phyloP scores from a whole-genome alignment of 2,888 invertebrate genomes.

The Lasioglossum calceatum region DNA sequence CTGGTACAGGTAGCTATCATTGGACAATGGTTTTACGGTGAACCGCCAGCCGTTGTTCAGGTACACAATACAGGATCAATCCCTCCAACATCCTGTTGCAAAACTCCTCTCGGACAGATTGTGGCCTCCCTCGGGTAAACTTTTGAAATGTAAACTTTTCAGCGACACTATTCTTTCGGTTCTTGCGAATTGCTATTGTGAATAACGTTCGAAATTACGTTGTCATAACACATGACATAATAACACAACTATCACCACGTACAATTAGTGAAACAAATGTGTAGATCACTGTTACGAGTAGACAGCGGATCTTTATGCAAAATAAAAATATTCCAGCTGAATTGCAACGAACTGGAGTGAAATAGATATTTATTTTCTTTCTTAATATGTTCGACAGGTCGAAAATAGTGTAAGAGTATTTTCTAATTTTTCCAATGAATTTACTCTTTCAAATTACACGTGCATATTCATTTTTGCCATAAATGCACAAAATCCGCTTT shows the following conservation, averaged over 20 bases:
- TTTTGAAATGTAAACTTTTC: conserved; percentile 53
- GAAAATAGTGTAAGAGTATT: too few species aligned
- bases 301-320: too few species aligned
- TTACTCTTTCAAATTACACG: too few species aligned
- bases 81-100: conserved; percentile 74
- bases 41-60: conserved; percentile 87
- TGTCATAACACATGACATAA: not conserved
- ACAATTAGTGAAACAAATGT: not conserved
- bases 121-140: conserved; percentile 82
- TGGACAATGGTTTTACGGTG: conserved; percentile 93
- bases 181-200: not conserved
- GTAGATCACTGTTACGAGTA: not conserved
- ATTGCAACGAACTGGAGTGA: too few species aligned
- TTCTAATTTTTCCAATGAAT: too few species aligned
- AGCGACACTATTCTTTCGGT: conserved; percentile 27
- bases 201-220: not conserved
- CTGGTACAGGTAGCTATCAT: conserved; percentile 95
- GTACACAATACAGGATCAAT: conserved; percentile 68
- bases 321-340: too few species aligned
- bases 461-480: too few species aligned
- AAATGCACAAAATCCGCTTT: too few species aligned
- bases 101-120: conserved; percentile 81
- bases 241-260: not conserved
- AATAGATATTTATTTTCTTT: too few species aligned
- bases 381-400: too few species aligned